These are phyloP conservation scores for Pelobates fuscus DNA, from an alignment of 2,113 vertebrate species.

Conservation along the genomic window DNA sequence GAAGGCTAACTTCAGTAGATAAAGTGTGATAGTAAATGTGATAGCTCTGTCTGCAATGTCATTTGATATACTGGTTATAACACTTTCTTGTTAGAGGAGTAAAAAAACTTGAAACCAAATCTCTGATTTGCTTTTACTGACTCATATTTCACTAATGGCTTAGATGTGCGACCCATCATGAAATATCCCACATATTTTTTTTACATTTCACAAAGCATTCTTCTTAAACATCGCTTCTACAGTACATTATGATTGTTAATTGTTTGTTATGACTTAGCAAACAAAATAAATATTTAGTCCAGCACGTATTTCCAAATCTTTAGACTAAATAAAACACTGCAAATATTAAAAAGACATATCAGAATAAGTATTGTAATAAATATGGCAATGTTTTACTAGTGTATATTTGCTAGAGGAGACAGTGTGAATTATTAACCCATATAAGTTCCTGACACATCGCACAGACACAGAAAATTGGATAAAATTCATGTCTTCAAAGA, in stretches of 20 bases:
- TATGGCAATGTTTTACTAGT: constrained; percentile 16
- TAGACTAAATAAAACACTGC: constrained; percentile 8
- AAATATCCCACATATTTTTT: constrained; percentile 4
- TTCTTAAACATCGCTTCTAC: neutral
- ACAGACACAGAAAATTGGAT: neutral
- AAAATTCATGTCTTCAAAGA: constrained; percentile 12
- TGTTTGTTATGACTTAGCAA: constrained; percentile 5
- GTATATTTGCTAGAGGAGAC: neutral
- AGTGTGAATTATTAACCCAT: constrained; percentile 19
- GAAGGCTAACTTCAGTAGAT: too few species aligned
- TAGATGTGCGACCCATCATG: constrained; percentile 8
- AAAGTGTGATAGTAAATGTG: too few species aligned
- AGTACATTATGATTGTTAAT: constrained; percentile 21
- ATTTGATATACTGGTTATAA: too few species aligned
- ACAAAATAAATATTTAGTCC: constrained; percentile 32
- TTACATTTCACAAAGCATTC: constrained; percentile 12
- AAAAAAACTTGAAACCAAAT: neutral
- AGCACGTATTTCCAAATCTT: constrained; percentile 4
- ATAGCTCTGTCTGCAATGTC: too few species aligned
- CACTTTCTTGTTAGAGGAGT: neutral
- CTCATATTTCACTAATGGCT: neutral
- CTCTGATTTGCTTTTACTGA: neutral
- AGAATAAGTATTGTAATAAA: constrained; percentile 21
- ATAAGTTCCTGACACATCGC: neutral
- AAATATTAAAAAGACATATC: neutral